Percentiles rank a stretch among this genome's conserved stretches.
These are phyloP conservation scores for Tachina fera DNA, from an alignment of 2,888 invertebrate species.

Conservation along the genomic window DNA sequence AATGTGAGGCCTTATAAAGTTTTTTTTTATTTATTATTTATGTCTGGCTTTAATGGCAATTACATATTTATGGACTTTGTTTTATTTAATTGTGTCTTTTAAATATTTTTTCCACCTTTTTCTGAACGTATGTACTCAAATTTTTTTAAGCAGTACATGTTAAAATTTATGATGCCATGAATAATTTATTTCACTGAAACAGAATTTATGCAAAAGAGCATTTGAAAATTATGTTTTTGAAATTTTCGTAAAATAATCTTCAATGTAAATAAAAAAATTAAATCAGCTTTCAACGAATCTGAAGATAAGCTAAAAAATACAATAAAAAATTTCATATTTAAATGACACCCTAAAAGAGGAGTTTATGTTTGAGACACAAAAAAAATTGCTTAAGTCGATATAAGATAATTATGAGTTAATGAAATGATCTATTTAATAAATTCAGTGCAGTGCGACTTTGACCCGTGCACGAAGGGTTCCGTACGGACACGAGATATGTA, in stretches of 20 bases:
- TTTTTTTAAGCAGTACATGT: background rate
- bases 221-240: background rate
- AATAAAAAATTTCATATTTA: background rate
- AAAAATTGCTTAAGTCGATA: too few relatives aligned
- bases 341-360: too few relatives aligned
- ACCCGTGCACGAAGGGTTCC: too few relatives aligned
- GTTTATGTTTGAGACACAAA: too few relatives aligned
- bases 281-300: background rate
- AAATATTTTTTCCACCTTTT: background rate
- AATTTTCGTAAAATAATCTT: background rate
- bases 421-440: too few relatives aligned
- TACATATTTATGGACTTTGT: background rate
- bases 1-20: background rate
- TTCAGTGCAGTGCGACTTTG: too few relatives aligned
- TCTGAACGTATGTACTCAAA: background rate
- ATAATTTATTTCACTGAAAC: slow-evolving; percentile 1
- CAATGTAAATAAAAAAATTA: background rate
- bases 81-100: background rate
- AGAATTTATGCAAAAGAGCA: background rate
- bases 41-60: background rate
- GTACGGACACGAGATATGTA: too few relatives aligned
- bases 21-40: background rate
- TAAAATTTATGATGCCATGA: slow-evolving; percentile 30
- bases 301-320: background rate
- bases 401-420: too few relatives aligned